These are phyloP conservation scores for Popillia japonica DNA, from an alignment of 1,140 invertebrate genomes.

Conservation along the genomic window DNA sequence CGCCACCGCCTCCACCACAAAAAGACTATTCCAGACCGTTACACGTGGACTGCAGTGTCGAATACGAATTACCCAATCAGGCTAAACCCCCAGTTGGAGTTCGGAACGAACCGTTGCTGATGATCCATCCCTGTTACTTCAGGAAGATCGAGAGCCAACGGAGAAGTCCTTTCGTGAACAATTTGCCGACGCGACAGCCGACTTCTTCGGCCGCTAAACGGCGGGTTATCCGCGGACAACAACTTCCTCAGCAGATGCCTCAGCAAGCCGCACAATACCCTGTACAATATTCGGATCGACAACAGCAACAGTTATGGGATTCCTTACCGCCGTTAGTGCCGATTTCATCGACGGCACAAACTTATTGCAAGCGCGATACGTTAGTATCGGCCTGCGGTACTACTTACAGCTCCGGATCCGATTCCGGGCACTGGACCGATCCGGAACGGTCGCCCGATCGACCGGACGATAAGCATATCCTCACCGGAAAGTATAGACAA, in stretches of 20 bases:
- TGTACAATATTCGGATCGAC: conserved; percentile 56
- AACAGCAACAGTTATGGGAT: conserved; percentile 56
- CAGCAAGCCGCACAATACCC: conserved; percentile 60
- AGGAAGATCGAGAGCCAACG: conserved; percentile 79
- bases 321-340: conserved; percentile 62
- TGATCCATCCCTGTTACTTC: conserved; percentile 88
- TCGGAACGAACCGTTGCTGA: conserved; percentile 77
- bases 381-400: conserved; percentile 50
- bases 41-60: conserved; percentile 84
- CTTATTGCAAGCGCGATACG: conserved; percentile 51
- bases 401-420: conserved; percentile 51
- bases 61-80: conserved; percentile 83
- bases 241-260: conserved; percentile 56
- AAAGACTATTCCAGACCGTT: conserved; percentile 81
- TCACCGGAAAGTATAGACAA: conserved; percentile 66
- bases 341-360: conserved; percentile 60
- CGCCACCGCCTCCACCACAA: conserved; percentile 55
- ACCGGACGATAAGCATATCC: conserved; percentile 60
- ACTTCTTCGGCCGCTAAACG: conserved; percentile 56
- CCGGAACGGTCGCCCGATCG: conserved; percentile 57
- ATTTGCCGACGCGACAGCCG: conserved; percentile 66
- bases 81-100: conserved; percentile 81
- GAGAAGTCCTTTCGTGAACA: conserved; percentile 78
- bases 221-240: conserved; percentile 49
- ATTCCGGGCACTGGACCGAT: conserved; percentile 57